Evolutionary conservation across 2,888 invertebrate genomes (phyloP).

Genomic region (Drosophila seclusa): DNA sequence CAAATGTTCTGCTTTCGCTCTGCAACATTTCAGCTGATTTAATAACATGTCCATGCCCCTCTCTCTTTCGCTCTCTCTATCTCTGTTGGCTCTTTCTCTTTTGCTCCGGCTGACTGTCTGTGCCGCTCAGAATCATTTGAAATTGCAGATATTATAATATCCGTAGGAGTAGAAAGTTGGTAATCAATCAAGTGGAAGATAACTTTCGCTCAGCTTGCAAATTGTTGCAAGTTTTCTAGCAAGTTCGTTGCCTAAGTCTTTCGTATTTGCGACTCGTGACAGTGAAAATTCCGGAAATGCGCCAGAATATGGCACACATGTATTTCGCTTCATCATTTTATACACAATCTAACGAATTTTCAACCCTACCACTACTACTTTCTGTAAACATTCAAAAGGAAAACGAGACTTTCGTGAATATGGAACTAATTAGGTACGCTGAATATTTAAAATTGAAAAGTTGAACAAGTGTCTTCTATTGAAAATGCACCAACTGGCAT

Average conservation of each 20-base stretch:
- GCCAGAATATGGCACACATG: slow-evolving; percentile 28
- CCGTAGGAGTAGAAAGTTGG: slow-evolving; percentile 72
- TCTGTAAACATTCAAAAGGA: background rate
- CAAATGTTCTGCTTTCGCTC: slow-evolving; percentile 75
- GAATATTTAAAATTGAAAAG: background rate
- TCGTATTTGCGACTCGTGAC: slow-evolving; percentile 41
- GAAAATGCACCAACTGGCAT: background rate
- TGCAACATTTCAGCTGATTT: slow-evolving; percentile 53
- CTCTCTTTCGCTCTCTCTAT: background rate
- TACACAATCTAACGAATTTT: background rate
- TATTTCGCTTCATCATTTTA: slow-evolving; percentile 6
- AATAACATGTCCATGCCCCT: slow-evolving; percentile 39
- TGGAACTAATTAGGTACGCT: background rate
- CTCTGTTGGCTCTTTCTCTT: background rate
- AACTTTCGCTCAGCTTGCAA: slow-evolving; percentile 73
- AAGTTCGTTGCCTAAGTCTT: slow-evolving; percentile 72
- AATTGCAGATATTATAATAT: slow-evolving; percentile 75
- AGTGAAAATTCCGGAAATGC: slow-evolving; percentile 48
- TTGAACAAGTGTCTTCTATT: background rate
- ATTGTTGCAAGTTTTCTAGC: slow-evolving; percentile 61
- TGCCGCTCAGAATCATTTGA: slow-evolving; percentile 63
- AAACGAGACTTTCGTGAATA: background rate
- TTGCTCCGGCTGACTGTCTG: slow-evolving; percentile 1
- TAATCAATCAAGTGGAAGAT: slow-evolving; percentile 69
- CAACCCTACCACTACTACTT: background rate